phyloP scores from a whole-genome alignment of 1,140 invertebrate genomes.

The Aphis gossypii region DNA sequence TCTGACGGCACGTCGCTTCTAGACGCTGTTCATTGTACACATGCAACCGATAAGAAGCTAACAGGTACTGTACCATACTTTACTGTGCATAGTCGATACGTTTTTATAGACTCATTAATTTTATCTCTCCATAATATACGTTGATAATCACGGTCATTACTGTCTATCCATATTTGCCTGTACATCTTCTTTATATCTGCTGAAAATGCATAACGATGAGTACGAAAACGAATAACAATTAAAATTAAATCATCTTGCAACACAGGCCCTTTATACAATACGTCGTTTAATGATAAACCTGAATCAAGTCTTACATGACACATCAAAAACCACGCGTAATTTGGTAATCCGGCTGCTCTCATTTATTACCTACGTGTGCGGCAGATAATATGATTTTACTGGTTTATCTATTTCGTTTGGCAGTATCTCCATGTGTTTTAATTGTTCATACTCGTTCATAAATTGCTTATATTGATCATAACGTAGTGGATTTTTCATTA shows the following conservation, averaged over 20 bases:
- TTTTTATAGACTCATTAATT: no score
- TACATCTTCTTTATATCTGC: slow-evolving; percentile 35
- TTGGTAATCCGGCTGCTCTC: background rate
- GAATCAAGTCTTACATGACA: slow-evolving; percentile 60
- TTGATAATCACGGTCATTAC: background rate
- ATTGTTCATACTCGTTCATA: background rate
- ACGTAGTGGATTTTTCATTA: background rate
- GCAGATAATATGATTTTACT: background rate
- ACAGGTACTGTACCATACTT: background rate
- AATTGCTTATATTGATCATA: background rate
- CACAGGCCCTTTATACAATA: slow-evolving; percentile 61
- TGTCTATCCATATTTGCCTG: no score
- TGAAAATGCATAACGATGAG: slow-evolving; percentile 58
- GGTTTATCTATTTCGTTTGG: background rate
- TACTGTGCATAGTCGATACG: no score
- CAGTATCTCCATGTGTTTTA: background rate
- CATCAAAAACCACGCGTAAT: slow-evolving; percentile 64
- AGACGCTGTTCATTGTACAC: background rate
- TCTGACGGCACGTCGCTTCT: background rate
- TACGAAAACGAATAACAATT: slow-evolving; percentile 61
- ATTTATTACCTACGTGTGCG: background rate
- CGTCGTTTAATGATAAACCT: slow-evolving; percentile 62
- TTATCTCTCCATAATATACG: slow-evolving; percentile 9
- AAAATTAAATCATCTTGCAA: slow-evolving; percentile 61
- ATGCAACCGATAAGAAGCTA: background rate